phyloP scores from a whole-genome alignment of 2,113 vertebrate species.

The Trematocara unimaculatum region DNA sequence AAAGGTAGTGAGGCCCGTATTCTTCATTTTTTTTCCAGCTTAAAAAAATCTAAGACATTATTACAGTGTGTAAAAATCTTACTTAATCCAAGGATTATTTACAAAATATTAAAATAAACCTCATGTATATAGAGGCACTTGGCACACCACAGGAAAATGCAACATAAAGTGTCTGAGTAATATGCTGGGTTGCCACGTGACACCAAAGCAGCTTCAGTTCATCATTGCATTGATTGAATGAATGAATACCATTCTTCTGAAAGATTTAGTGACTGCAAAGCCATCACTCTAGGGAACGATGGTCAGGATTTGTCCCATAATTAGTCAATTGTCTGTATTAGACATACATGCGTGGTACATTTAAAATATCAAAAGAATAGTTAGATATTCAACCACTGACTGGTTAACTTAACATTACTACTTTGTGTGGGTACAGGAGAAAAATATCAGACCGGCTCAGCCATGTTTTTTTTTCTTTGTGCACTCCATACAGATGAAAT shows the following conservation, averaged over 20 bases:
- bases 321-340: not conserved
- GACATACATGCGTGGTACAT: not conserved
- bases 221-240: not conserved
- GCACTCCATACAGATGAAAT: not conserved
- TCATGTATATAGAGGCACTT: not conserved
- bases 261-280: not conserved
- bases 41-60: not conserved
- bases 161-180: not conserved
- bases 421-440: not conserved
- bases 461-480: not conserved
- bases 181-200: not conserved
- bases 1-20: not conserved
- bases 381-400: not conserved
- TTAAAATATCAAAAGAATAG: not conserved
- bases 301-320: not conserved
- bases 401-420: not conserved
- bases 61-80: not conserved
- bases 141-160: not conserved
- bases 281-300: not conserved
- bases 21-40: fast-evolving
- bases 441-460: not conserved
- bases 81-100: not conserved
- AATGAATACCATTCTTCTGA: not conserved
- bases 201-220: not conserved
- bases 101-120: not conserved